Evolutionary conservation across 2,113 vertebrate genomes (phyloP), one percentile per base, ranked within the genome.

Genomic region (Megaleporinus macrocephalus): DNA sequence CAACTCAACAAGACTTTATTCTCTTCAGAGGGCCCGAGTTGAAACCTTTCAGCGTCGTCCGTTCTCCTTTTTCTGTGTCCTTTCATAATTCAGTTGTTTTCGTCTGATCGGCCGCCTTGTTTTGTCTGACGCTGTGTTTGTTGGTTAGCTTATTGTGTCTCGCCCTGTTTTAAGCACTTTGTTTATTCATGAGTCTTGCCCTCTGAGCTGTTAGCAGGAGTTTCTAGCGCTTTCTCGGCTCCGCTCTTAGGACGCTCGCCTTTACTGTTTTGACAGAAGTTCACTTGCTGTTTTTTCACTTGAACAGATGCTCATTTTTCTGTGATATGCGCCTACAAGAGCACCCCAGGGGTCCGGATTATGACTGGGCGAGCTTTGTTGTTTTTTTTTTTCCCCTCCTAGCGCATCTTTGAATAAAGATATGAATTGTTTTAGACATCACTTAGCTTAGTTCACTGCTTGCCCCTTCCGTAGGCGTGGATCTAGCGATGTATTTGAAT

Each of bases 271-370:
- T 79, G 75, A 71, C 69, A 82, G 36, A 44, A 74, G 41, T 36
- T 85, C 44, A 22, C 24, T 9, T 22, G 4, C 29, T 44, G 41
- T 44, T 44, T 14, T 75, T 11, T 29, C 55, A 41, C 20, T 49
- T n/a, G 53, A 63, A 18, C 79, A 78, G 83, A 61, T 73, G 83
- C 33, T 78, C 6, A 26, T 57, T 81, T 76, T 30, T 53, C 30
- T 15, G n/a, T 15, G 55, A 2, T 33, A 15, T 22, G 6, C 22
- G 29, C 69, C 16, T 84, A 30, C 51, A 53, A 29, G 47, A 30
- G 51, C 24, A 49, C 59, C 26, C 29, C 61, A 7, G 20, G 29
- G 41, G 41, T 44, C 62, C 63, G n/a, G 62, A 78, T 69, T 69
- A 53, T 20, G 62, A 6, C 47, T 18, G 29, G 10, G 47, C 62